A percentile compares a stretch with the other conserved stretches of the same genome.
Conservation (phyloP, 92 coral and sea anemone genomes). For the Phymanthus crucifer region DNA sequence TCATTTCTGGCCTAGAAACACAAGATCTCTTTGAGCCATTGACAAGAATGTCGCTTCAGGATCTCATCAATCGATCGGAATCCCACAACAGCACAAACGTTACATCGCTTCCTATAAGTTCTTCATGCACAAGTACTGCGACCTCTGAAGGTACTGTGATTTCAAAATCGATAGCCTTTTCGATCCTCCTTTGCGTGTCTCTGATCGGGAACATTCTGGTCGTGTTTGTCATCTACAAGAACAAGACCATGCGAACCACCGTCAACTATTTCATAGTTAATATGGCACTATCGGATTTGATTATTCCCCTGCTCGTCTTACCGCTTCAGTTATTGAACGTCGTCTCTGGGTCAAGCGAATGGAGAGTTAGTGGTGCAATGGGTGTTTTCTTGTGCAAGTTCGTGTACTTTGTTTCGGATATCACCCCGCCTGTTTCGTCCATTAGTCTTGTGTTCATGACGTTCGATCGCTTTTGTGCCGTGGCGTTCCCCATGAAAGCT, state of each 20-base stretch:
- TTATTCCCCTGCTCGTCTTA: conserved; percentile 16
- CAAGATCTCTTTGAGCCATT: not conserved
- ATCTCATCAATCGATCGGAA: not conserved
- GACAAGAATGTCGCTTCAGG: not conserved
- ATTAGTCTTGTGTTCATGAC: conserved; percentile 34
- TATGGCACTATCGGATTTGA: conserved; percentile 33
- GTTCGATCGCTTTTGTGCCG: conserved; percentile 36
- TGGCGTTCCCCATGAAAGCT: conserved; percentile 31
- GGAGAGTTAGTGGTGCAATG: conserved; percentile 19
- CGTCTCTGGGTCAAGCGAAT: conserved; percentile 1
- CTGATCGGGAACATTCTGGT: conserved; percentile 30
- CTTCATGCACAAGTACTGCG: not conserved
- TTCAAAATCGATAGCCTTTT: not conserved
- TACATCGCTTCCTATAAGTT: not conserved
- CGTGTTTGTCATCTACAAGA: conserved; percentile 20
- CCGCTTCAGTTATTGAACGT: conserved; percentile 6
- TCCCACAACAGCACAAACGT: not conserved
- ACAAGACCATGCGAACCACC: conserved; percentile 21
- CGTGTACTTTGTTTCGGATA: conserved; percentile 15
- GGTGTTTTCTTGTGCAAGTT: conserved; percentile 35
- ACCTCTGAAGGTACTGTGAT: conserved; percentile 1
- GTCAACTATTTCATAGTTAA: conserved; percentile 31
- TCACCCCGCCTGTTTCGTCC: conserved; percentile 18
- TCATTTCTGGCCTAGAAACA: not conserved
- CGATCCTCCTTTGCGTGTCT: not conserved